Base-by-base conservation (phyloP, 2,888 invertebrate species). In the Myopa tessellatipennis region DNA sequence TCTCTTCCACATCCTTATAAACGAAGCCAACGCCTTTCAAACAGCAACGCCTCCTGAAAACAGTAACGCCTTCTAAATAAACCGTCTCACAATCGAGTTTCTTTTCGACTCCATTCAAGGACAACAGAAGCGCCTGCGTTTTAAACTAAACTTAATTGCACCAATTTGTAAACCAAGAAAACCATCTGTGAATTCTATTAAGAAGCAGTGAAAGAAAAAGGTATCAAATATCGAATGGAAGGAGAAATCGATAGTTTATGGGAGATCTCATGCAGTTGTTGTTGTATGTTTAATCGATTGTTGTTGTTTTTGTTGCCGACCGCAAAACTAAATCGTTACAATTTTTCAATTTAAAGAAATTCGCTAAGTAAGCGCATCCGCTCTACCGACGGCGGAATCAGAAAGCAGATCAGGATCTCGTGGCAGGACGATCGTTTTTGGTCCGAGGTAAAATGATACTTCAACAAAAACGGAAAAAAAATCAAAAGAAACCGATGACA, bases 251-350 rank as follows among this genome's bases (percentile, higher is more conserved):
- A 69, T 45, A 68, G 68, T 34, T 26, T 26, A 26, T 26, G 26
- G 50, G 52, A 67, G 50, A 67, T 40, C 5, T 67, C 12, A 58
- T 61, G 61, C 18, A n/a, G 26, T 26, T 61, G 18, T 26, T 61
- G 61, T 61, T 18, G 26, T 16, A 6, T 60, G 1, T 16, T 45
- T 45, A 45, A 45, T 45, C 60, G 16, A 60, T 26, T 18, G 26
- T 61, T 61, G 61, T 18, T 61, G 61, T 8, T 61, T 14, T 26
- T 45, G 45, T 50, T 73, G 61, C 16, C 18, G 45, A 75, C 75
- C 75, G 75, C 75, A 75, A 75, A 75, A 68, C 38, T 68, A 75
- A 75, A 75, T 75, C 58, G 75, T 60, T 69, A 69, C 75, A 69
- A 69, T 69, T 69, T 69, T 4, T 18, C 18, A 67, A 4, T 70